Percentiles rank a stretch among this genome's conserved stretches.
Conservation (phyloP, 2,113 vertebrate genomes). For the Oriolus oriolus region DNA sequence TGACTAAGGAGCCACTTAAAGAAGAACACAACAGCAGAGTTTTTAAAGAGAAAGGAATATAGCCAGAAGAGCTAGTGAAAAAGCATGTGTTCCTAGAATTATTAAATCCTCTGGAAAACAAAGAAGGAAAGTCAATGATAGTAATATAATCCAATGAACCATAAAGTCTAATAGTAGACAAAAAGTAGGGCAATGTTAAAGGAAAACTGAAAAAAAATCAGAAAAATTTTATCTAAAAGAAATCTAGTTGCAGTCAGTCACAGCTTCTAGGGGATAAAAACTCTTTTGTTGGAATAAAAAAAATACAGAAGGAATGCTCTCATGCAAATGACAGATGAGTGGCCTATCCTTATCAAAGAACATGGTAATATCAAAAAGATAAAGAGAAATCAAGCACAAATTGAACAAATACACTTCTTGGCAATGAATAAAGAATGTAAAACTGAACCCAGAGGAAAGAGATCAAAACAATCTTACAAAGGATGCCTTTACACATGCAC, state of each 20-base stretch:
- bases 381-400: background rate
- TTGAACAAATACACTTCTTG: background rate
- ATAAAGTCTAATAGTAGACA: background rate
- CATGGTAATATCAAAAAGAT: background rate
- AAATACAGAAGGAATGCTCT: background rate
- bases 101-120: background rate
- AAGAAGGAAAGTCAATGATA: background rate
- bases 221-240: background rate
- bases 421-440: background rate
- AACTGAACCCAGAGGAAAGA: background rate
- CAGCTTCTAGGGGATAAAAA: background rate
- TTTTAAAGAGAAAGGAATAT: background rate
- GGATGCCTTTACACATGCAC: background rate
- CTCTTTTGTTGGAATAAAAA: background rate
- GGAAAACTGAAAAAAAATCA: background rate
- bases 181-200: background rate
- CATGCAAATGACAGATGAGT: background rate
- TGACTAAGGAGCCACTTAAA: background rate
- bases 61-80: background rate
- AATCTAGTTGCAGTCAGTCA: background rate
- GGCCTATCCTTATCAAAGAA: background rate
- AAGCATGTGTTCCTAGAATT: background rate
- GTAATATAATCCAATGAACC: background rate
- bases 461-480: background rate
- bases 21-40: background rate